Percentiles rank a stretch among this genome's conserved stretches.
Conservation (phyloP, 1,140 invertebrate species). For the Hylyphantes graminicola region DNA sequence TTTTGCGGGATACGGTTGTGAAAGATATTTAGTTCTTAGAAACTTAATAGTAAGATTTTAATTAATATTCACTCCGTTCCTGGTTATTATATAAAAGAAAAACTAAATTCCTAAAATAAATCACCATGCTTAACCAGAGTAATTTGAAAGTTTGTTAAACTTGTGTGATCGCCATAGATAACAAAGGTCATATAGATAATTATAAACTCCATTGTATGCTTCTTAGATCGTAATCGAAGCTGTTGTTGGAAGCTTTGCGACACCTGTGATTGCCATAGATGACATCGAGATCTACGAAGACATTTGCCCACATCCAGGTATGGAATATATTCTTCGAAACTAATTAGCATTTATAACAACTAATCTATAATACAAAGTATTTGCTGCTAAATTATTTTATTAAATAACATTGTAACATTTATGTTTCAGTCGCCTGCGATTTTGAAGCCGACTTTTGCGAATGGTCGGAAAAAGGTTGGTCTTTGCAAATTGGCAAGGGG, state of each 20-base stretch:
- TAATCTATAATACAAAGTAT: neutral
- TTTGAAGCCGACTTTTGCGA: conserved; percentile 59
- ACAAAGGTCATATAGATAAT: too few species aligned
- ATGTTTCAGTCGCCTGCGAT: conserved; percentile 53
- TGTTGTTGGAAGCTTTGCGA: conserved; percentile 31
- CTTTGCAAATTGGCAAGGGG: neutral
- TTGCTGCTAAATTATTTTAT: neutral
- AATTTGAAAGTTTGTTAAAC: too few species aligned
- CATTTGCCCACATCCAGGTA: conserved; percentile 50
- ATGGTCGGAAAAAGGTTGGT: conserved; percentile 19
- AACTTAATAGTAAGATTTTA: too few species aligned
- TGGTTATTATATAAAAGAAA: too few species aligned
- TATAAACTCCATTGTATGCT: neutral
- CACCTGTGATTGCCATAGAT: conserved; percentile 52
- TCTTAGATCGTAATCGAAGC: conserved; percentile 52
- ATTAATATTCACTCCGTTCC: too few species aligned
- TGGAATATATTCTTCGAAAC: neutral
- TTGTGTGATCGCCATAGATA: too few species aligned
- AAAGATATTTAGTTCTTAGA: too few species aligned
- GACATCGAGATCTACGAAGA: conserved; percentile 46
- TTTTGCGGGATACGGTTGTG: too few species aligned
- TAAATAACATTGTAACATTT: neutral
- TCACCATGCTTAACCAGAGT: too few species aligned
- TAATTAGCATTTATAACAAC: conserved; percentile 1
- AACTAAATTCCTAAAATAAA: too few species aligned